Evolutionary conservation across 1,140 invertebrate genomes (phyloP).

Genomic region (Hylaeus anthracinus): DNA sequence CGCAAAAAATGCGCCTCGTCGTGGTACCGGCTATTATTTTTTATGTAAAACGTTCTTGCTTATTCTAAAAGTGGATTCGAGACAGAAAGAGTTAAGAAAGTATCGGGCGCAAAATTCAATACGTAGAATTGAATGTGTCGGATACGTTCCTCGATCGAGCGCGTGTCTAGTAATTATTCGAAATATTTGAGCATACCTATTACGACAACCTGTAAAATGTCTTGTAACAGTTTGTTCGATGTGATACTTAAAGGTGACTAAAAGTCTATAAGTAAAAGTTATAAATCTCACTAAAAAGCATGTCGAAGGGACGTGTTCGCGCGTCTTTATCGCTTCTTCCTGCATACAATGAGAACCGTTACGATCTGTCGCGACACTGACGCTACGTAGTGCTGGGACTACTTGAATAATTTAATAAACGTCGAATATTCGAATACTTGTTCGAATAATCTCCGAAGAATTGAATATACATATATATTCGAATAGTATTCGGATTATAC

Average conservation of each 20-base stretch:
- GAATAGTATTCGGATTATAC: no score
- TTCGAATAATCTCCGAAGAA: no score
- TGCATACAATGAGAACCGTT: neutral
- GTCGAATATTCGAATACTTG: no score
- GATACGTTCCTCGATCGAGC: conserved; percentile 7
- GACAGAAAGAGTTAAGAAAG: neutral
- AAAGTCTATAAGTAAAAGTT: conserved; percentile 50
- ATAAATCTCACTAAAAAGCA: conserved; percentile 35
- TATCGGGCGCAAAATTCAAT: neutral
- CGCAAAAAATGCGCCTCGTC: no score
- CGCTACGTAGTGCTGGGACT: no score
- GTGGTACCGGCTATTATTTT: no score
- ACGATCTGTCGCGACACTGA: no score
- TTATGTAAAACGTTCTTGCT: no score
- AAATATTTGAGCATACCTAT: conserved; percentile 59
- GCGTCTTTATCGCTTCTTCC: neutral
- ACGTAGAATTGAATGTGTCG: conserved; percentile 13
- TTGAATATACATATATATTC: no score
- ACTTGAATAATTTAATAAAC: no score
- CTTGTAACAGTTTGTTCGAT: conserved; percentile 47
- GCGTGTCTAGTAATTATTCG: conserved; percentile 6
- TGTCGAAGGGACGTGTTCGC: conserved; percentile 1
- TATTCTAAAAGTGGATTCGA: no score
- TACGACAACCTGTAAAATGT: conserved; percentile 60
- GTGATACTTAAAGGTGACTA: conserved; percentile 28